These are phyloP conservation scores for Regulus satrapa DNA, from an alignment of 2,113 vertebrate genomes.

Conservation along the genomic window DNA sequence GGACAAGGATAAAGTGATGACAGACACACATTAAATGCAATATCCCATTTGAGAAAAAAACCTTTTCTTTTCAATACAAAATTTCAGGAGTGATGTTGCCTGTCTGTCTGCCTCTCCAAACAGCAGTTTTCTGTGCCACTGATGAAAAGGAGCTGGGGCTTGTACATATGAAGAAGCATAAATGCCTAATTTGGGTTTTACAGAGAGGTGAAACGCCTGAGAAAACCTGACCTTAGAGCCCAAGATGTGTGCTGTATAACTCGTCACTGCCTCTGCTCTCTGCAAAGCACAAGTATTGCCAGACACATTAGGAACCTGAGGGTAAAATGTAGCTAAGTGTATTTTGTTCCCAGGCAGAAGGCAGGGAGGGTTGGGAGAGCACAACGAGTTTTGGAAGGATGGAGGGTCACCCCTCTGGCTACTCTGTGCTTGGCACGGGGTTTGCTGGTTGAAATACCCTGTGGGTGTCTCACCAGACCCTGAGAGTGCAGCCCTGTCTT, in stretches of 20 bases:
- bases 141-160: not conserved
- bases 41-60: not conserved
- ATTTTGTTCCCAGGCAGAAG: not conserved
- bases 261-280: not conserved
- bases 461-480: accelerated
- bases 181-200: accelerated
- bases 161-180: accelerated
- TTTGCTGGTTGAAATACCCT: not conserved
- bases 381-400: not conserved
- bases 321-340: not conserved
- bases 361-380: accelerated
- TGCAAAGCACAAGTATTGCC: not conserved
- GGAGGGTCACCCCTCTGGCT: accelerated
- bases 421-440: accelerated
- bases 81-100: not conserved
- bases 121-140: not conserved
- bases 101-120: not conserved
- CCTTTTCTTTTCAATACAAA: not conserved
- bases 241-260: accelerated
- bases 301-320: not conserved
- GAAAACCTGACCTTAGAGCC: not conserved
- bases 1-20: accelerated
- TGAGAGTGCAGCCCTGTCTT: not conserved
- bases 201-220: not conserved
- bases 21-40: not conserved